These are phyloP conservation scores for Clunio marinus DNA, from an alignment of 2,888 invertebrate genomes.

Conservation along the genomic window DNA sequence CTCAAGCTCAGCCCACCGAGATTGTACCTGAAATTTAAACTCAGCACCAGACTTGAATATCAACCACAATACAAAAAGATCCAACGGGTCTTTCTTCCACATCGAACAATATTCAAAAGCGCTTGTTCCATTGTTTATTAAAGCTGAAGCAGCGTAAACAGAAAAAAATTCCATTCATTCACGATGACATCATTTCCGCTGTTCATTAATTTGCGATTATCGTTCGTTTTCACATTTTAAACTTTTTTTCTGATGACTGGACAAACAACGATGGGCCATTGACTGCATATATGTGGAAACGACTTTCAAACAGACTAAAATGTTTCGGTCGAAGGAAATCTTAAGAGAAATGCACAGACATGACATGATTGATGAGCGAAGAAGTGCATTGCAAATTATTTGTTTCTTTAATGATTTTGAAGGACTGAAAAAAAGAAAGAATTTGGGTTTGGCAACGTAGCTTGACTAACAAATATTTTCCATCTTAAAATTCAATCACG, in stretches of 20 bases:
- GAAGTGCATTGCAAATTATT: not conserved
- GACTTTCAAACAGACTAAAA: not conserved
- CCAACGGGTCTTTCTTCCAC: constrained; percentile 13
- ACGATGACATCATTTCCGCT: constrained; percentile 35
- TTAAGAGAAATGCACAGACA: not conserved
- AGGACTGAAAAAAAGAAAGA: too few species aligned
- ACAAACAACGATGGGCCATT: not conserved
- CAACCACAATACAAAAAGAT: not conserved
- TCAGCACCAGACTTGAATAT: constrained; percentile 7
- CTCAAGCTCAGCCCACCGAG: not conserved
- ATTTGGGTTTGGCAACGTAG: constrained; percentile 3
- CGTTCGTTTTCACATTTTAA: constrained; percentile 3
- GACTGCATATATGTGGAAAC: not conserved
- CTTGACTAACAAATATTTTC: too few species aligned
- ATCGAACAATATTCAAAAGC: not conserved
- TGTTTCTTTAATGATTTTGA: too few species aligned
- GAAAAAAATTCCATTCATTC: constrained; percentile 34
- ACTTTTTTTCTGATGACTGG: constrained; percentile 9
- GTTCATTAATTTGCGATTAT: constrained; percentile 38
- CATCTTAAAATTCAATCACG: too few species aligned
- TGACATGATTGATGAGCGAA: not conserved
- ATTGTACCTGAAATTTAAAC: not conserved
- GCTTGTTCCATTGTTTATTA: constrained; percentile 5
- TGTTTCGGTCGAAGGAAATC: too few species aligned
- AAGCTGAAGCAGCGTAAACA: constrained; percentile 1